These are phyloP conservation scores for Taenaris catops DNA, from an alignment of 2,888 invertebrate genomes.

Conservation along the genomic window DNA sequence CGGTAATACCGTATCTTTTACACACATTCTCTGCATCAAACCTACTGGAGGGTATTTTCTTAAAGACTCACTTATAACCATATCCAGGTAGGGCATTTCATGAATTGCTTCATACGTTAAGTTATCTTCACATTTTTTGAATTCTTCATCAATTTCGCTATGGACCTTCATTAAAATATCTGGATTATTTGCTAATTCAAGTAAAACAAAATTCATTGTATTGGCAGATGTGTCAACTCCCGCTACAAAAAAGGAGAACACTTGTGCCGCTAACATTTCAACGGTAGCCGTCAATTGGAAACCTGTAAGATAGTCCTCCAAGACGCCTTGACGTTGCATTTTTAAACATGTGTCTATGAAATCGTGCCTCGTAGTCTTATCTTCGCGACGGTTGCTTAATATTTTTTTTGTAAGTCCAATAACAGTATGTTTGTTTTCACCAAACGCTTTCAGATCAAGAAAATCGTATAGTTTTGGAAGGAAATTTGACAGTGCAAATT, in stretches of 20 bases:
- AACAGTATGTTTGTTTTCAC: constrained; percentile 47
- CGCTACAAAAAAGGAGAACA: constrained; percentile 61
- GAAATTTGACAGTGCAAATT: constrained; percentile 28
- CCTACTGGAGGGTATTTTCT: constrained; percentile 60
- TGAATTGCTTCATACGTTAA: constrained; percentile 42
- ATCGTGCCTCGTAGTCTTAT: constrained; percentile 35
- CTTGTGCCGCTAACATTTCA: constrained; percentile 53
- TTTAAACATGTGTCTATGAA: constrained; percentile 51
- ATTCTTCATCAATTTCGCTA: constrained; percentile 40
- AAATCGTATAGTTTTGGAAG: constrained; percentile 37
- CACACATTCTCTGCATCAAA: constrained; percentile 43
- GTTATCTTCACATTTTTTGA: constrained; percentile 35
- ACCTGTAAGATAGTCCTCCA: constrained; percentile 24
- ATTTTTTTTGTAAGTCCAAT: constrained; percentile 45
- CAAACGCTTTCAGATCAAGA: constrained; percentile 41
- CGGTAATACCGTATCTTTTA: constrained; percentile 39
- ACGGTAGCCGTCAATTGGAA: constrained; percentile 32
- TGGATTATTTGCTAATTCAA: constrained; percentile 45
- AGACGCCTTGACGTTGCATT: constrained; percentile 29
- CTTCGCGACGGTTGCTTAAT: constrained; percentile 34
- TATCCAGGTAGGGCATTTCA: constrained; percentile 47
- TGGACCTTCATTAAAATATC: constrained; percentile 41
- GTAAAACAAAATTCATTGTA: constrained; percentile 40
- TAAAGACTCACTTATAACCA: constrained; percentile 55
- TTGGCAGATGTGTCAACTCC: constrained; percentile 59